Conservation (phyloP, 2,888 invertebrate genomes). For the Choreutis nemorana region DNA sequence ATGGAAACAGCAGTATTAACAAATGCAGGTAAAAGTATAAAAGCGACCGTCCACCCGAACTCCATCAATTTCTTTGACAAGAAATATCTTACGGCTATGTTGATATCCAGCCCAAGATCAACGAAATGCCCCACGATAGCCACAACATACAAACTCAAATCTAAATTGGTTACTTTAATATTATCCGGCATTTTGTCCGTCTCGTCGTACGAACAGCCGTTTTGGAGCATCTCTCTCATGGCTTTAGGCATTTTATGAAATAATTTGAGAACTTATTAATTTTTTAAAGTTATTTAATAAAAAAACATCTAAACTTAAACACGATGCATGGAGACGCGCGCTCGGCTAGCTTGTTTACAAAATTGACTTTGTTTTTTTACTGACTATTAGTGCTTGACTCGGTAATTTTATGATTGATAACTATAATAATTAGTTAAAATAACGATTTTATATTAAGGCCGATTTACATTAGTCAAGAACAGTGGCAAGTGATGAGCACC, state of each 20-base stretch:
- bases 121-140: constrained; percentile 75
- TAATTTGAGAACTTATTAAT: neutral
- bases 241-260: constrained; percentile 34
- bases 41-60: constrained; percentile 73
- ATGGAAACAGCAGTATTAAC: constrained; percentile 78
- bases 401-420: no score
- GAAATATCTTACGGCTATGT: constrained; percentile 73
- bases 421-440: no score
- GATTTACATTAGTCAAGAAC: no score
- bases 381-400: no score
- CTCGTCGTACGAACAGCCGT: constrained; percentile 56
- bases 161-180: constrained; percentile 66
- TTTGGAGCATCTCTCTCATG: constrained; percentile 33
- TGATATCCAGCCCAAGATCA: constrained; percentile 74
- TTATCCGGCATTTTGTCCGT: constrained; percentile 68
- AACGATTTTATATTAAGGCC: no score
- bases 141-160: constrained; percentile 70
- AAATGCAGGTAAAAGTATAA: constrained; percentile 77
- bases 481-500: no score
- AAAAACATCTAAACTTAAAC: neutral
- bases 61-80: constrained; percentile 60
- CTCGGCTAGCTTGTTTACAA: neutral
- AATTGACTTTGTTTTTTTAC: no score
- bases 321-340: neutral
- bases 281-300: neutral